Conservation (phyloP, 2,113 vertebrate species). For the Theristicus caerulescens region DNA sequence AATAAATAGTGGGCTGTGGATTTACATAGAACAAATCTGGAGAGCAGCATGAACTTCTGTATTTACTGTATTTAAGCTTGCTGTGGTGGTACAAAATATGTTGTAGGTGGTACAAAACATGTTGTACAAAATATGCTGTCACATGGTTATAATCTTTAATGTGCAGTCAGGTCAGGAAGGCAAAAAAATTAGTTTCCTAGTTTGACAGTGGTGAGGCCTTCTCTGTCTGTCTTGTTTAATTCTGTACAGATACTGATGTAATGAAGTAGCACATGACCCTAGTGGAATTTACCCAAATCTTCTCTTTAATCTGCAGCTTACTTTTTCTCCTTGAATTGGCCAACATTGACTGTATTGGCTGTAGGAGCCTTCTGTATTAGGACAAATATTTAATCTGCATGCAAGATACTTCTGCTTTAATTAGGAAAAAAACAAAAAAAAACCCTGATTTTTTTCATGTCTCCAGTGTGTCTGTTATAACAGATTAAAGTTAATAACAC, state of each 20-base stretch:
- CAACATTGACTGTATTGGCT: not conserved
- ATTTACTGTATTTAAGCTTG: not conserved
- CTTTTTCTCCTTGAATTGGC: not conserved
- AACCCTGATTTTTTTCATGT: not conserved
- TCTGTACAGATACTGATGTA: not conserved
- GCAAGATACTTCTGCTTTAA: not conserved
- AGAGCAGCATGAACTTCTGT: not conserved
- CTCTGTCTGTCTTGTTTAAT: not conserved
- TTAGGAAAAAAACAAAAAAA: not conserved
- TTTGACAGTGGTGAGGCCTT: not conserved
- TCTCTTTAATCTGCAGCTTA: constrained; percentile 14
- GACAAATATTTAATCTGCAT: constrained; percentile 1
- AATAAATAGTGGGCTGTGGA: not conserved
- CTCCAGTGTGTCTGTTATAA: not conserved
- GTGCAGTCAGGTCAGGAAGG: not conserved
- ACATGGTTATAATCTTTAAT: not conserved
- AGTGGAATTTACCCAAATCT: constrained; percentile 11
- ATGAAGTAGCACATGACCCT: not conserved
- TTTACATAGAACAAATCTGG: not conserved
- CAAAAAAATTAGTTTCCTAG: not conserved
- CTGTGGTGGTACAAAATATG: not conserved
- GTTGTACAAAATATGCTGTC: not conserved
- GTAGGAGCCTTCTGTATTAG: not conserved
- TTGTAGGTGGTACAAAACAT: not conserved
- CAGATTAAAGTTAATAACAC: not conserved